Evolutionary conservation across 2,797 vertebrate genomes (phyloP), one percentile per base, ranked within the genome.

Genomic region (Saguinus oedipus): DNA sequence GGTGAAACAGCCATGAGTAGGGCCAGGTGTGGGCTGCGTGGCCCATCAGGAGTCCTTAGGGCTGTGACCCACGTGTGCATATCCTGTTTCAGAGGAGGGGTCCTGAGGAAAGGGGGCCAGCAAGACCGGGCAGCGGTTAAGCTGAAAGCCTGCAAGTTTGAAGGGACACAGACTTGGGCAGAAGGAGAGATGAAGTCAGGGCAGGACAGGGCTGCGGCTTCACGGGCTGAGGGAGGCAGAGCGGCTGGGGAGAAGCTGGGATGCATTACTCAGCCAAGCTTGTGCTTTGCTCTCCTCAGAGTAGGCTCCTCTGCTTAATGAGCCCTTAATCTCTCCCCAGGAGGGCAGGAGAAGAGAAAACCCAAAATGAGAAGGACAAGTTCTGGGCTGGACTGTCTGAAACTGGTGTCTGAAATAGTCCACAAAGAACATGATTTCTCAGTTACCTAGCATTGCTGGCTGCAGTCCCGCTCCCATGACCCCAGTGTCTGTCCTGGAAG

Each of bases 311-410:
- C 94, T 83, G 68, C 42, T 50, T 78, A 57, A 8, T 44, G 68
- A 97, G 95, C 96, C 94, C 97, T 96, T 97, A 26, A 48, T 81
- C 39, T 90, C 42, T 83, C 48, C 84, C 15, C 33, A 50, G 50
- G 89, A 75, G 90, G 93, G 55, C 0, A 92, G 84, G 48, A 83
- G 84, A 79, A 70, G 85, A 91, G 89, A 86, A 93, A 95, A 80
- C 93, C 90, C 95, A 24, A 50, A 70, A 46, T 26, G 46, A 84
- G 94, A 81, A 88, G 74, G 13, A 4, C 72, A 75, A 75, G 72
- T 42, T 53, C 59, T 3, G 5, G 85, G 57, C 22, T 5, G 8
- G 55, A 87, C 64, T 36, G 24, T 70, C 48, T 50, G 72, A 75
- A 79, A 86, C 74, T 44, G 50, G 48, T 39, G 5, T 76, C 85